Conservation (phyloP, 2,797 vertebrate species). For the Pyrrhura leucotis region DNA sequence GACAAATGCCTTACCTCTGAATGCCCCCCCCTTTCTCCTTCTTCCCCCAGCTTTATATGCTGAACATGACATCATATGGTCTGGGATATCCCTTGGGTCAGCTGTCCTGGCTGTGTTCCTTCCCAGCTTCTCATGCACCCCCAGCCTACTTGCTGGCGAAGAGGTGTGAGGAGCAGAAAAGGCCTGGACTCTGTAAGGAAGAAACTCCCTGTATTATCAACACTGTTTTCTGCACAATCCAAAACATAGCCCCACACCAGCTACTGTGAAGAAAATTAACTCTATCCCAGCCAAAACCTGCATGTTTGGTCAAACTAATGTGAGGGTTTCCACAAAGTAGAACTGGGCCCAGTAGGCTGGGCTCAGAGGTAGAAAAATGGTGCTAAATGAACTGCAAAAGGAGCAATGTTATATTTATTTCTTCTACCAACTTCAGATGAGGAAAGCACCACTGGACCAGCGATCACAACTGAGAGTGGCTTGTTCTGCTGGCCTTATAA, state of each 20-base stretch:
- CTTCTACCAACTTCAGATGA: background rate
- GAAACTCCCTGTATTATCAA: background rate
- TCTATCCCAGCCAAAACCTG: background rate
- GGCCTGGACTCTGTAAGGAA: background rate
- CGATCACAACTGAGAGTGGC: fast-evolving
- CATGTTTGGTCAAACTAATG: background rate
- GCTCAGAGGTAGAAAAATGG: background rate
- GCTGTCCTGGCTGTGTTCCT: background rate
- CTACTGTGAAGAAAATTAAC: background rate
- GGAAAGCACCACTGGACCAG: background rate
- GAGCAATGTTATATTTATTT: background rate
- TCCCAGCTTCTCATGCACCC: background rate
- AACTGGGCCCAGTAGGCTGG: background rate
- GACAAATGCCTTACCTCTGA: fast-evolving
- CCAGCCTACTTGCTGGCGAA: fast-evolving
- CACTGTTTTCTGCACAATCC: background rate
- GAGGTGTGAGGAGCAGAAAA: background rate
- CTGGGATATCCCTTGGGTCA: background rate
- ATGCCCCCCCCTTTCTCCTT: background rate
- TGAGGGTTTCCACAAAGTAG: background rate
- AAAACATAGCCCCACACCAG: background rate
- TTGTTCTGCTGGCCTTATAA: background rate
- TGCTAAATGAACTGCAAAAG: background rate
- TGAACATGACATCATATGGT: background rate
- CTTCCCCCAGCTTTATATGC: background rate